Base-by-base conservation (phyloP, 2,888 invertebrate species). In the Nomada fucata region DNA sequence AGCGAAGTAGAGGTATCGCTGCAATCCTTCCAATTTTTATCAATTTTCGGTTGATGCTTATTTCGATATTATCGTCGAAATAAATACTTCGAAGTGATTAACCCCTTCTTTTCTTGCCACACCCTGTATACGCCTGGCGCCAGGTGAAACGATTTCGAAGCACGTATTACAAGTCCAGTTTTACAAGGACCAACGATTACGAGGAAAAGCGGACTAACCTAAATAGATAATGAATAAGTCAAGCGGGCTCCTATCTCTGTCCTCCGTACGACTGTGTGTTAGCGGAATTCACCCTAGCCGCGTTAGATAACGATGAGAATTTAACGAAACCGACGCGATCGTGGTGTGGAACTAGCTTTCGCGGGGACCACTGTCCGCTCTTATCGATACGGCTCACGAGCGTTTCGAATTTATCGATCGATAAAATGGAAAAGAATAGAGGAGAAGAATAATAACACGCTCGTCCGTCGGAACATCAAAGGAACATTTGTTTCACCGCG, bases 151-250 rank as follows among this genome's bases (percentile, higher is more conserved):
- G 52, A 50, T 57, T 44, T 29, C 52, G 23, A 44, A 50, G 20
- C 61, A 50, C 44, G 50, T n/a, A 53, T 36, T 47, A 15, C 3
- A 47, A 67, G 47, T n/a, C 23, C 23, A 23, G 44, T 36, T 53
- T 61, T 36, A 11, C 72, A 74, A 52, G 75, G 75, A 81, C 82
- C 50, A 67, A 57, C 74, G 82, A 80, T 81, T 80, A 69, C 74
- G 63, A 18, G 65, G 69, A 71, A 53, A 15, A 29, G 26, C 67
- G 70, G 78, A 80, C 79, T 90, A 91, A 91, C 91, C 92, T 87
- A 91, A 87, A 91, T 91, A 92, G 92, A 92, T 92, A 91, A 90
- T 89, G 85, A 87, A 87, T 72, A 88, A 87, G 84, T 82, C 72
- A 84, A 87, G 89, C 88, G 88, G 89, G 90, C 79, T 85, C 80